Base-by-base conservation (phyloP, 2,113 vertebrate species). In the Hemicordylus capensis region DNA sequence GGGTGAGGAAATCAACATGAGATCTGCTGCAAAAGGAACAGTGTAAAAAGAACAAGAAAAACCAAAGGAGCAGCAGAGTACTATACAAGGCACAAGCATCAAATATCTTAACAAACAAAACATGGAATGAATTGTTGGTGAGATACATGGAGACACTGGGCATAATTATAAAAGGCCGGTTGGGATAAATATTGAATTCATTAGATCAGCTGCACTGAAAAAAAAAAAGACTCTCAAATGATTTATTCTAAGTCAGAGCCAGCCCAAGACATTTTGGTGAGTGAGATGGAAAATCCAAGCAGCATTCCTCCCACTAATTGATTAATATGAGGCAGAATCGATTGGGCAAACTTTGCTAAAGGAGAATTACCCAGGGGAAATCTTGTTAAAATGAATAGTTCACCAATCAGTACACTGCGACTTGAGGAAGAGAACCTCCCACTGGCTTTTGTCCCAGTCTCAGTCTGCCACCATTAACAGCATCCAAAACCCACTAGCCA, bases 101-200 rank as follows among this genome's bases (percentile, higher is more conserved):
- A 77, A 5, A 75, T 85, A 69, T 64, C 72, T 3, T 24, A 76
- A 63, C 74, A 90, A 85, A 28, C 31, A 84, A 74, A 12, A 82
- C 6, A 81, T 63, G 80, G 64, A 20, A 83, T 83, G 70, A 77
- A 67, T 79, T 85, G 42, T 31, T 90, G 58, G 63, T 87, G 22
- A 89, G 79, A 86, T 85, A 85, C 78, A 20, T 90, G 24, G 19
- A 89, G 51, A 48, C 31, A 75, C 0, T 0, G n/a, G 48, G 26
- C 85, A 78, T 28, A 86, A 44, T 12, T 76, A 15, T n/a, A 76
- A 66, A 20, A 78, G 2, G 31, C 8, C 9, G 89, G 42, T 56
- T 85, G 7, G 17, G 20, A 85, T 39, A 64, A 87, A 88, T 56
- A 91, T 85, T 87, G 76, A 91, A 86, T 42, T 54, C 26, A n/a